Evolutionary conservation across 2,888 invertebrate species (phyloP), one percentile per base, ranked within the genome.

Genomic region (Trichopria drosophilae): DNA sequence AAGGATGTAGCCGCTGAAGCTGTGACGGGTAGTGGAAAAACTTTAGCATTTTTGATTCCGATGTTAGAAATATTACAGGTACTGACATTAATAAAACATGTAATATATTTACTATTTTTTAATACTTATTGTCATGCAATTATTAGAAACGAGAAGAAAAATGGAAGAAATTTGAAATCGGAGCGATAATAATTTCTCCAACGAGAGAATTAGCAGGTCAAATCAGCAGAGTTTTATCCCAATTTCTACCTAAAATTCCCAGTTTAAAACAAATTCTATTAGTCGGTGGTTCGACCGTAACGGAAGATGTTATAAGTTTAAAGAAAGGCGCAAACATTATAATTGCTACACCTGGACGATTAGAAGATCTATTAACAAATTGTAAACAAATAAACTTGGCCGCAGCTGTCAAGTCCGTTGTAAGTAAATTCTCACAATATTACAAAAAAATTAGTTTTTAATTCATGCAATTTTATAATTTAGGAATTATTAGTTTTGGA

Each of bases 1-100:
- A 97, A 96, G 76, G 99, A 99, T 81, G 95, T 99, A 10, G 95
- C 93, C 1, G 98, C 92, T 0, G 97, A 99, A 77, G 98, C 99
- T 3, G 93, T 98, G 0, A 99, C 99, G 1, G 99, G 99, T 3
- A 97, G 97, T 58, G 99, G 99, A 0, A 99, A 99, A 78, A 99
- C 98, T 0, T 77, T 99, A 28, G 95, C 98, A 0, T 99, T 98
- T 76, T 78, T 98, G 9, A 85, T 99, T 32, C 99, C 99, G 0
- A 75, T 95, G 66, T 67, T 99, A 40, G 93, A 98, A 78, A 85
- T 94, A 64, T 76, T 99, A 39, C 77, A 79, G 66, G 78, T 78
- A 64, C 22, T 31, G 42, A 24, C 15, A 41, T 29, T 19, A 39
- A 31, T 31, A 10, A 18, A 12, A 16, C 10, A 45, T 3, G 18